A percentile compares a stretch with the other conserved stretches of the same genome.
phyloP scores from a whole-genome alignment of 2,888 invertebrate genomes.

The Prosopocoilus inquinatus region DNA sequence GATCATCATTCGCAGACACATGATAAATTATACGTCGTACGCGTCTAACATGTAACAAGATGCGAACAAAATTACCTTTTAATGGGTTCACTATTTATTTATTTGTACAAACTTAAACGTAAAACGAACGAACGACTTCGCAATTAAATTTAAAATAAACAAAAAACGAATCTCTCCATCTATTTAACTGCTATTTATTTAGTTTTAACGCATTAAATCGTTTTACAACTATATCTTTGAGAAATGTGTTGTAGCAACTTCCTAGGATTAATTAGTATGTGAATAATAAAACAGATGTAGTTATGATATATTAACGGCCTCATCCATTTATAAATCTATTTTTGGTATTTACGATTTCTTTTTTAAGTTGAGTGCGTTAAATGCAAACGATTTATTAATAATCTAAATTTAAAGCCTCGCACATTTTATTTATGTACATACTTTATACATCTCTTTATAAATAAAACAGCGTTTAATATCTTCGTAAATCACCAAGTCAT shows the following conservation, averaged over 20 bases:
- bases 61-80: slow-evolving; percentile 19
- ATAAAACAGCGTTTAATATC: no score
- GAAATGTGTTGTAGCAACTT: background rate
- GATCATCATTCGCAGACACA: slow-evolving; percentile 12
- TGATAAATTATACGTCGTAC: slow-evolving; percentile 7
- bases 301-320: no score
- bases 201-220: background rate
- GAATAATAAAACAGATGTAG: no score
- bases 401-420: no score
- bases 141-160: slow-evolving; percentile 24
- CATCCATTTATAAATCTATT: no score
- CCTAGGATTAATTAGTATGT: background rate
- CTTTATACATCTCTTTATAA: no score
- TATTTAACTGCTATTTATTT: slow-evolving; percentile 1
- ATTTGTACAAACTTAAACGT: slow-evolving; percentile 20
- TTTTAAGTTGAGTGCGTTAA: slow-evolving; percentile 12
- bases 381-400: slow-evolving; percentile 8
- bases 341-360: slow-evolving; percentile 13
- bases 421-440: no score
- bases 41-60: slow-evolving; percentile 5
- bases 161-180: slow-evolving; percentile 1
- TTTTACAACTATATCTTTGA: background rate
- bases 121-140: slow-evolving; percentile 10
- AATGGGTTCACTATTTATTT: slow-evolving; percentile 20
- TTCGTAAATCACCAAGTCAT: no score